phyloP scores from a whole-genome alignment of 2,113 vertebrate species.

The Cricetomys ansorgei region DNA sequence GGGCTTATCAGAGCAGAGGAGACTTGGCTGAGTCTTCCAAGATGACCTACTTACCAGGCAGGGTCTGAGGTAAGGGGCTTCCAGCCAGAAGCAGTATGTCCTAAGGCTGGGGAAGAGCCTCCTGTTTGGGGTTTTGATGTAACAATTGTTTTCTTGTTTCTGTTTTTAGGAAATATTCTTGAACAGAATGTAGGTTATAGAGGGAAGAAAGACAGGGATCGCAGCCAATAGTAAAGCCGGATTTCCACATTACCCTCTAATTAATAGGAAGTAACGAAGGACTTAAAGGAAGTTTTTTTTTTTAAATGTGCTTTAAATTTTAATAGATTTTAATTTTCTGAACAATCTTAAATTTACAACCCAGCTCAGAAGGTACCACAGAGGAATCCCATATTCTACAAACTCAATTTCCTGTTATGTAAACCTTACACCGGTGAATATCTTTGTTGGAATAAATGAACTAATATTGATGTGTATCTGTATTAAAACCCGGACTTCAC shows the following conservation, averaged over 20 bases:
- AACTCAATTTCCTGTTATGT: neutral
- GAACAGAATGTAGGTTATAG: neutral
- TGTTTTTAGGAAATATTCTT: neutral
- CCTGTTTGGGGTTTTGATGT: neutral
- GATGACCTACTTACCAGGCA: neutral
- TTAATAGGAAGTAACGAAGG: neutral
- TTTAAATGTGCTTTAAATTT: neutral
- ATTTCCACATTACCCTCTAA: neutral
- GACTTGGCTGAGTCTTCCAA: neutral
- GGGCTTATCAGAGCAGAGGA: neutral
- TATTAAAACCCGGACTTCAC: neutral
- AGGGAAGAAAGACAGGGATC: neutral
- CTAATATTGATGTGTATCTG: neutral
- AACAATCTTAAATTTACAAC: neutral
- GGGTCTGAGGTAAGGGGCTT: neutral
- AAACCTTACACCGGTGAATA: neutral
- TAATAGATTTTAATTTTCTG: neutral
- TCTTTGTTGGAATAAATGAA: neutral
- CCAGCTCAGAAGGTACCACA: neutral
- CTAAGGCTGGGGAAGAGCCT: fast-evolving
- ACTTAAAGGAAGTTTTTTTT: neutral
- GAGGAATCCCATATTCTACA: neutral
- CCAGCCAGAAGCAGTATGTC: neutral
- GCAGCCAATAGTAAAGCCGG: too few species aligned
- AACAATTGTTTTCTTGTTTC: neutral